phyloP scores from a whole-genome alignment of 2,113 vertebrate genomes.

The Acrocephalus arundinaceus region DNA sequence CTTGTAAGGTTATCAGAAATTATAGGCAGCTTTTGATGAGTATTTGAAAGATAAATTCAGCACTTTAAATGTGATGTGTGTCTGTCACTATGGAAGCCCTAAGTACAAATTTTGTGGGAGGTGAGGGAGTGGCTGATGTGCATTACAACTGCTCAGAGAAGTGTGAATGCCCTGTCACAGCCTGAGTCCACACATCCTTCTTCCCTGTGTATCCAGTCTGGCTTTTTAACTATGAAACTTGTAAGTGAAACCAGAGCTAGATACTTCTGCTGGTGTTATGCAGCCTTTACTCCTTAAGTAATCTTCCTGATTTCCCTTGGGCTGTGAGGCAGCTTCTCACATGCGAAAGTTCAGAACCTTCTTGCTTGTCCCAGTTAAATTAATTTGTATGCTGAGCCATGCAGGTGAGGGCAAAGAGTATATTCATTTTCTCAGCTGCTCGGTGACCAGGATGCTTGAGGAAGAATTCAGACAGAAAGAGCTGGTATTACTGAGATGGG shows the following conservation, averaged over 20 bases:
- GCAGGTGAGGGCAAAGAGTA: background rate
- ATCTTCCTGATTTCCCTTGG: conserved; percentile 11
- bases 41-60: background rate
- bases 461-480: background rate
- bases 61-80: background rate
- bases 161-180: background rate
- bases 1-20: background rate
- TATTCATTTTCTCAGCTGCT: background rate
- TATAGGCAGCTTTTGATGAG: background rate
- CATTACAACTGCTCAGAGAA: background rate
- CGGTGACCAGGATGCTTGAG: background rate
- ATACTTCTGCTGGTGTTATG: background rate
- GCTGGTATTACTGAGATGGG: background rate
- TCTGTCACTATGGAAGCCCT: background rate
- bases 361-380: background rate
- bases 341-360: background rate
- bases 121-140: background rate
- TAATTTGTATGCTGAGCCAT: conserved; percentile 16
- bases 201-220: background rate
- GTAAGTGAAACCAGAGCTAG: background rate
- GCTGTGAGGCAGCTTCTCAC: background rate
- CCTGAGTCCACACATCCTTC: background rate
- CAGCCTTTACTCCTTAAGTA: background rate
- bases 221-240: background rate
- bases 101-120: background rate